Base-by-base conservation (phyloP, 1,140 invertebrate genomes). In the Mesaphorura yosii region DNA sequence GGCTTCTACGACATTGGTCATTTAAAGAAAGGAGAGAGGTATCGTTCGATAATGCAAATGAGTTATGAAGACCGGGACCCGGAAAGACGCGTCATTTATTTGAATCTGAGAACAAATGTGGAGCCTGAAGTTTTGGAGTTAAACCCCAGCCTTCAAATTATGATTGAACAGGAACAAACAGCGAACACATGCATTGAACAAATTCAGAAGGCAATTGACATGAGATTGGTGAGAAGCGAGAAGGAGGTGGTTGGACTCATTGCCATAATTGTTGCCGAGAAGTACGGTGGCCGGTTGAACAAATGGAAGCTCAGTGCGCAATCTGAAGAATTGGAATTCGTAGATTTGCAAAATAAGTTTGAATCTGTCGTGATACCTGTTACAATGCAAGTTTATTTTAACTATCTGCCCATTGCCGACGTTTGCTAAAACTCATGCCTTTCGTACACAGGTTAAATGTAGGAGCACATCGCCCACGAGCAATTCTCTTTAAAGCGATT, bases 251-350 rank as follows among this genome's bases (percentile, higher is more conserved):
- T 61, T 6, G 29, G 42, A 5, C 19, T 55, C 2, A 53, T 61
- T 37, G 59, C 52, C 1, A 48, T 22, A 15, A 29, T 41, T 19
- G 50, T 61, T 1, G 42, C 51, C 25, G 34, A 54, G 31, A 23
- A 46, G 39, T 40, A 58, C 20, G 59, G 59, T 31, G 59, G 59
- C 12, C 19, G 25, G 3, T 28, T 55, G 15, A 53, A 61, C 20
- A 58, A 61, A 39, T 61, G 59, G 55, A 50, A 51, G 7, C n/a
- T 14, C 19, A 39, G 27, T 34, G 39, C 51, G 2, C 37, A 58
- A 17, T 15, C 45, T 25, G 59, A 61, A 48, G 59, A 58, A 10
- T n/a, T 58, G n/a, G 55, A 58, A 46, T 22, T 61, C 14, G 56
- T 49, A 2, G 48, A 55, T 27, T 34, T 61, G n/a, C 59, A 61